Percentiles rank a stretch among this genome's conserved stretches.
phyloP scores from a whole-genome alignment of 2,888 invertebrate species.

The Dasysyrphus albostriatus region DNA sequence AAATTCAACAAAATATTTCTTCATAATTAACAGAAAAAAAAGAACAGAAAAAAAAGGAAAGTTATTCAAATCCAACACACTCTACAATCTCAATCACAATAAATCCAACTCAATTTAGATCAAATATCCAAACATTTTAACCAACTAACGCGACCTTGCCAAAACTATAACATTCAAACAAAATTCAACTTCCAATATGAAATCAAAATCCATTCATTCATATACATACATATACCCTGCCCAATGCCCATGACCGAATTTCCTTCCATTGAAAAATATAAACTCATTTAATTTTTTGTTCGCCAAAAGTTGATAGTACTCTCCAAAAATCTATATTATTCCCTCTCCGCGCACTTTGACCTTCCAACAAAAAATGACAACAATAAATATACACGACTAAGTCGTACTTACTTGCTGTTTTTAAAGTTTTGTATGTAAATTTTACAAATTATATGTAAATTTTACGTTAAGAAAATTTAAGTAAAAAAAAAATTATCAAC shows the following conservation, averaged over 20 bases:
- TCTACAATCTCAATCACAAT: conserved; percentile 17
- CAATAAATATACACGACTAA: too few species aligned
- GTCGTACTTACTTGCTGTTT: too few species aligned
- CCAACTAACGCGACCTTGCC: conserved; percentile 2
- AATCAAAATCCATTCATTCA: conserved; percentile 27
- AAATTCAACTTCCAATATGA: conserved; percentile 31
- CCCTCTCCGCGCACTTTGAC: conserved; percentile 17
- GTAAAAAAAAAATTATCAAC: too few species aligned
- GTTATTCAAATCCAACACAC: neutral
- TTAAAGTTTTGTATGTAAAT: too few species aligned
- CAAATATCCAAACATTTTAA: conserved; percentile 17
- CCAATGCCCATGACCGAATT: conserved; percentile 30
- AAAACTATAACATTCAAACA: conserved; percentile 5
- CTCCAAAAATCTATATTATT: conserved; percentile 36
- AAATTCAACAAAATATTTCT: neutral
- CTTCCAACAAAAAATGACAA: too few species aligned
- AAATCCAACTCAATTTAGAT: conserved; percentile 25
- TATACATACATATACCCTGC: too few species aligned
- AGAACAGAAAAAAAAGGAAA: neutral
- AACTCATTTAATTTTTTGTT: conserved; percentile 13
- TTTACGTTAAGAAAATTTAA: too few species aligned
- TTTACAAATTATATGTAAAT: too few species aligned
- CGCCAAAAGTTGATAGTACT: conserved; percentile 4
- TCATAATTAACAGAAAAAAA: neutral
- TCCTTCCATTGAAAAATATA: conserved; percentile 17